Conservation (phyloP, 2,113 vertebrate species). For the Arothron firmamentum region DNA sequence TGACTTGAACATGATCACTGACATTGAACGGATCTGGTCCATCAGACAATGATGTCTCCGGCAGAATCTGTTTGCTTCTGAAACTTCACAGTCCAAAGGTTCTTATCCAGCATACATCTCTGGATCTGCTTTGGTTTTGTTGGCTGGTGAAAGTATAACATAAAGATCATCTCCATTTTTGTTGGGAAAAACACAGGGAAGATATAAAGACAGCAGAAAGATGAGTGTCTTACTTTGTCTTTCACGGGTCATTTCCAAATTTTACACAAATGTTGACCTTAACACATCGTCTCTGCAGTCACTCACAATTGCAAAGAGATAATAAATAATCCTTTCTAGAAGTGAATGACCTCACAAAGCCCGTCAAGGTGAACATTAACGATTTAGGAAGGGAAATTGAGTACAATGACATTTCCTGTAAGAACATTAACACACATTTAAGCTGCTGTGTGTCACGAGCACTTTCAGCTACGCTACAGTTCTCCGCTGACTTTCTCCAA, state of each 20-base stretch:
- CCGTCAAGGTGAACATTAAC: slow-evolving; percentile 49
- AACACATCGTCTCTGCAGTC: background rate
- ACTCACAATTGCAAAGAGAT: slow-evolving; percentile 18
- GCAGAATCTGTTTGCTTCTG: background rate
- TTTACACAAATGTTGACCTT: slow-evolving; percentile 23
- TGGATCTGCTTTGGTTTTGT: too few species aligned
- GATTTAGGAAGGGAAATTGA: slow-evolving; percentile 27
- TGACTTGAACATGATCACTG: slow-evolving; percentile 50
- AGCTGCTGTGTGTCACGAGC: too few species aligned
- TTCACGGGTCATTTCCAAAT: background rate
- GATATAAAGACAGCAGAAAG: too few species aligned
- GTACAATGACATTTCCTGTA: slow-evolving; percentile 9
- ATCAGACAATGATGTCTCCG: slow-evolving; percentile 38
- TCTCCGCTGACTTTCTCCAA: too few species aligned
- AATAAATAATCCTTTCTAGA: slow-evolving; percentile 41
- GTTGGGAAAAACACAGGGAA: too few species aligned
- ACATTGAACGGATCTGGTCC: slow-evolving; percentile 48
- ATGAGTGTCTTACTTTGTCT: too few species aligned
- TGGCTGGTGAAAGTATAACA: too few species aligned
- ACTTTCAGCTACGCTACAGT: too few species aligned
- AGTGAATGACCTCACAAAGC: slow-evolving; percentile 41
- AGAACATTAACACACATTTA: too few species aligned
- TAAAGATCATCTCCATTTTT: too few species aligned
- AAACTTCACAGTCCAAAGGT: slow-evolving; percentile 14
- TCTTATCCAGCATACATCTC: slow-evolving; percentile 4